A percentile compares a stretch with the other conserved stretches of the same genome.
Evolutionary conservation across 2,113 vertebrate species (phyloP).

Genomic region (Gnathonemus longibarbis): DNA sequence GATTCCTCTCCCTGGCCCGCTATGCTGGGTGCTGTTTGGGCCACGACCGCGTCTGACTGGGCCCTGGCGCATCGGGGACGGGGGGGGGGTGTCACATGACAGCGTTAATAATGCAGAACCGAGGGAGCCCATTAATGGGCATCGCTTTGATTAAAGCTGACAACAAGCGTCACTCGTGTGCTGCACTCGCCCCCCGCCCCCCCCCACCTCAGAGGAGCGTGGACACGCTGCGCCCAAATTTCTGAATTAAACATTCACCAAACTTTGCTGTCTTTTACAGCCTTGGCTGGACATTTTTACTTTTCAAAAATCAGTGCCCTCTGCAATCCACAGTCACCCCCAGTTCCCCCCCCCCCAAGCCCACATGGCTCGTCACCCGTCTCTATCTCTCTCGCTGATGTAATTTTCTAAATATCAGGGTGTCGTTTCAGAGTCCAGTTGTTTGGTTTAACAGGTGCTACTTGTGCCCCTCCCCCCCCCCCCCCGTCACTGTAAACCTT

Average conservation of each 20-base stretch:
- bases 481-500: constrained; percentile 61
- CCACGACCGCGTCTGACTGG: neutral
- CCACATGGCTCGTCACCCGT: constrained; percentile 38
- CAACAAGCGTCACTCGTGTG: constrained; percentile 75
- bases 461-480: constrained; percentile 49
- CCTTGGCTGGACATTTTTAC: neutral
- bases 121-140: constrained; percentile 73
- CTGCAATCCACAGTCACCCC: constrained; percentile 47
- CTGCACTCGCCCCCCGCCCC: constrained; percentile 66
- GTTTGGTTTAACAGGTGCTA: constrained; percentile 82
- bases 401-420: constrained; percentile 60
- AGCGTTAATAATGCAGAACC: constrained; percentile 38
- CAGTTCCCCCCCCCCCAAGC: constrained; percentile 40
- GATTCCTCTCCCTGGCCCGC: neutral
- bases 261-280: neutral
- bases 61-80: neutral
- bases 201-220: constrained; percentile 57
- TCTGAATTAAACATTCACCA: constrained; percentile 63
- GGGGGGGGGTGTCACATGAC: constrained; percentile 30
- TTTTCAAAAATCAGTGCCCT: neutral
- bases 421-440: constrained; percentile 69
- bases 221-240: constrained; percentile 68
- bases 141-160: constrained; percentile 79
- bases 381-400: constrained; percentile 57
- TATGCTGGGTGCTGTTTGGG: neutral